phyloP scores from a whole-genome alignment of 2,888 invertebrate genomes.

The Rhamphomyia laevipes region DNA sequence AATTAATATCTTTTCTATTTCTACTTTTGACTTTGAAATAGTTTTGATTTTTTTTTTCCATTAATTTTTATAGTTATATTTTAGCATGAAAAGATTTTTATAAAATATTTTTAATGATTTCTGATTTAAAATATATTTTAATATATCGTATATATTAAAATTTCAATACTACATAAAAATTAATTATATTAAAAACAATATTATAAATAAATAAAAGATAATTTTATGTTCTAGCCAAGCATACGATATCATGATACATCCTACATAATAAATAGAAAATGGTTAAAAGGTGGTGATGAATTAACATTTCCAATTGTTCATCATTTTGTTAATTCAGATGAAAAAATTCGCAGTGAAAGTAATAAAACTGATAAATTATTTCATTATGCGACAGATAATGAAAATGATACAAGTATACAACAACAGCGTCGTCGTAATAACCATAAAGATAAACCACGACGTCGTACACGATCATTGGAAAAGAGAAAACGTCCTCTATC shows the following conservation, averaged over 20 bases:
- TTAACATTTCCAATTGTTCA: constrained; percentile 13
- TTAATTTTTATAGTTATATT: too few relatives aligned
- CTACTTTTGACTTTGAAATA: too few relatives aligned
- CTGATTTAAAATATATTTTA: too few relatives aligned
- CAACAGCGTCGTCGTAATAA: neutral
- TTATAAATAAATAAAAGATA: neutral
- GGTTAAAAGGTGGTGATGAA: constrained; percentile 13
- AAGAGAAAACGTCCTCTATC: neutral
- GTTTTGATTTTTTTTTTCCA: too few relatives aligned
- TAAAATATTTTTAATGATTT: too few relatives aligned
- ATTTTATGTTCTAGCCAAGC: constrained; percentile 13
- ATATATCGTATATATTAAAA: too few relatives aligned
- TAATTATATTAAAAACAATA: neutral
- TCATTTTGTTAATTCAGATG: constrained; percentile 3
- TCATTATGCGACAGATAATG: neutral
- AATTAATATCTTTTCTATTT: too few relatives aligned
- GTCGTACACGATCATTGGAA: constrained; percentile 3
- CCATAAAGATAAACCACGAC: neutral
- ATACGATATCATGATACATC: constrained; percentile 16
- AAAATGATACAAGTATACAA: neutral
- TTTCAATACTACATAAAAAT: too few relatives aligned
- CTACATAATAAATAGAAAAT: constrained; percentile 16
- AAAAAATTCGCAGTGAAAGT: neutral
- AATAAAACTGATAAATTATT: too few relatives aligned
- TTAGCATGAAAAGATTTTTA: too few relatives aligned